Evolutionary conservation across 37 sponge, comb jelly and placozoan species (phyloP).

Genomic region (Crambe crambe): DNA sequence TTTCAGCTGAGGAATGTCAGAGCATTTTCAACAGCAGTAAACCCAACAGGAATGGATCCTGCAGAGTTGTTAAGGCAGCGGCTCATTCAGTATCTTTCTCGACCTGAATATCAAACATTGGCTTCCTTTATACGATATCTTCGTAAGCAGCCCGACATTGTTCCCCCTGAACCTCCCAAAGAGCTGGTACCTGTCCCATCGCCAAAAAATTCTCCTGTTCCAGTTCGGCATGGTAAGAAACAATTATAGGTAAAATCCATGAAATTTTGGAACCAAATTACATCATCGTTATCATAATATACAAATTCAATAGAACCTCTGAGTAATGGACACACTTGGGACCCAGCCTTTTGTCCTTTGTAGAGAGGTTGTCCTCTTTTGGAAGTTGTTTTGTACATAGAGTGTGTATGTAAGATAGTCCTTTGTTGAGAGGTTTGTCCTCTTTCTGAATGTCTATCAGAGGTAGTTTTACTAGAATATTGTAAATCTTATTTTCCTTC

Average conservation of each 20-base stretch:
- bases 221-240: neutral
- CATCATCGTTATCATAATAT: too few relatives aligned
- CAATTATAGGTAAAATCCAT: neutral
- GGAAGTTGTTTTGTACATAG: neutral
- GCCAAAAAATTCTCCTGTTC: neutral
- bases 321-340: too few relatives aligned
- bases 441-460: neutral
- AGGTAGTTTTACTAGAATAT: neutral
- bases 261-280: too few relatives aligned
- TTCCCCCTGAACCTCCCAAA: neutral
- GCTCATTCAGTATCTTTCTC: neutral
- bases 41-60: neutral
- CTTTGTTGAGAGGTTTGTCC: too few relatives aligned
- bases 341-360: neutral
- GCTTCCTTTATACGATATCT: neutral
- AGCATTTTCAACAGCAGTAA: neutral
- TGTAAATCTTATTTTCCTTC: neutral
- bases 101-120: neutral
- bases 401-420: too few relatives aligned
- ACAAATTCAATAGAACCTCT: too few relatives aligned
- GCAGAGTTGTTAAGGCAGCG: neutral
- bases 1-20: neutral
- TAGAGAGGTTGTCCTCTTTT: neutral
- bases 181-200: neutral
- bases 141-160: neutral